Percentiles rank a stretch among this genome's conserved stretches.
These are phyloP conservation scores for Heteromurus nitidus DNA, from an alignment of 2,888 invertebrate genomes.

Conservation along the genomic window DNA sequence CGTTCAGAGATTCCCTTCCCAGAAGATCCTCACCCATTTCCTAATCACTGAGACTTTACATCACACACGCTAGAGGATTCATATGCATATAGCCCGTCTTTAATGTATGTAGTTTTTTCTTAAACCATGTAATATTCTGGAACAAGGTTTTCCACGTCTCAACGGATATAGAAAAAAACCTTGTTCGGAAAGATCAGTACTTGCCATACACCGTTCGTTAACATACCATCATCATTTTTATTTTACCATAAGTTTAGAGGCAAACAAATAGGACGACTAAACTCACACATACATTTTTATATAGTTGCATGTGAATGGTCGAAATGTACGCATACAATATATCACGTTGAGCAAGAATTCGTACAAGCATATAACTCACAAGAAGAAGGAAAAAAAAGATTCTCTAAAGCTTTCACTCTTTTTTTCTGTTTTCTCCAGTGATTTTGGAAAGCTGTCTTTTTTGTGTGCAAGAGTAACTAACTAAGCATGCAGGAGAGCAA, in stretches of 20 bases:
- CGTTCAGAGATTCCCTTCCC: neutral
- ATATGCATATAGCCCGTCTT: conserved; percentile 12
- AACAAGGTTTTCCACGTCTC: conserved; percentile 30
- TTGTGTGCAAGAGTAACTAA: conserved; percentile 14
- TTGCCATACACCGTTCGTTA: conserved; percentile 39
- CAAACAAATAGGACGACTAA: conserved; percentile 28
- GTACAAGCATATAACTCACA: too few relatives aligned
- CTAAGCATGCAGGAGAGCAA: conserved; percentile 8
- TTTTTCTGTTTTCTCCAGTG: conserved; percentile 9
- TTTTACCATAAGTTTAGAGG: conserved; percentile 40
- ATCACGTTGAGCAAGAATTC: too few relatives aligned
- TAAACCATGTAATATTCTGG: too few relatives aligned
- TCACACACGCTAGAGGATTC: neutral
- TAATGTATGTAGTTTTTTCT: too few relatives aligned
- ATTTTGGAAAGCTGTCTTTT: conserved; percentile 24
- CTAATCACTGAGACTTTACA: conserved; percentile 31
- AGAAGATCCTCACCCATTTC: conserved; percentile 32
- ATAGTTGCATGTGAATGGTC: conserved; percentile 6
- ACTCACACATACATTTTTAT: conserved; percentile 7
- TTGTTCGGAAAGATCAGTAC: too few relatives aligned
- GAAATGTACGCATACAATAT: neutral
- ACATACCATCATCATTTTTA: conserved; percentile 32
- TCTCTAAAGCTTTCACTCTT: conserved; percentile 2
- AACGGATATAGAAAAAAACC: conserved; percentile 52
- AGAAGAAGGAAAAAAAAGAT: too few relatives aligned